Base-by-base conservation (phyloP, 2,797 vertebrate species). In the Urosaurus nigricauda region DNA sequence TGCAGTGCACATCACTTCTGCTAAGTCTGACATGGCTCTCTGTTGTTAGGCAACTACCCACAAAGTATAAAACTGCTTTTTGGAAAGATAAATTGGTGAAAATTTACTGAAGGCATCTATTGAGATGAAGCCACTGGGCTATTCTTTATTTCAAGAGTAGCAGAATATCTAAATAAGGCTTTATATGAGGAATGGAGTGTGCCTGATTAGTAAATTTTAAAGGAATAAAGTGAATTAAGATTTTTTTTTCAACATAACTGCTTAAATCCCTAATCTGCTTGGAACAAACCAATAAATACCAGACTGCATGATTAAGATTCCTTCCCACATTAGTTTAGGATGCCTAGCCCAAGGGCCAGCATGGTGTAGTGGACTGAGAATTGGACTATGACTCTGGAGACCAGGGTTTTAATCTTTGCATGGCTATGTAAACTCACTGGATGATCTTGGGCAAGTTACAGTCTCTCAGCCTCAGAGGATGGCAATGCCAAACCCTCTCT, bases 1-100 rank as follows among this genome's bases (percentile, higher is more conserved):
- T 94, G 89, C 86, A 90, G 32, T 51, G 85, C 63, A 56, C 0
- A 63, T 88, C 89, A 74, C 53, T 88, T 90, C 43, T 83, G 1
- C 8, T 70, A 90, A 92, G 17, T 40, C 14, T 93, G 56, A 88
- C 89, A 88, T 58, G 47, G 63, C 53, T 87, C 86, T 71, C 5
- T 84, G 2, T 24, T 88, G 0, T 32, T 5, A 84, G 11, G 13
- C 17, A 90, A 87, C 79, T 60, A 1, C 35, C 14, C 65, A 70
- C 40, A 47, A 71, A 84, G 32, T 81, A 21, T 19, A 91, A 56
- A 83, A 6, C 37, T 56, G 37, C 12, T 86, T 83, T 81, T 75
- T 24, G 63, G 71, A 88, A 56, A 87, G 8, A 29, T 51, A 60
- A 37, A 40, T 78, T 35, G 35, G 5, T 24, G 24, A 68, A 90